These are phyloP conservation scores for Anastrepha obliqua DNA, from an alignment of 1,140 invertebrate genomes.

Conservation along the genomic window DNA sequence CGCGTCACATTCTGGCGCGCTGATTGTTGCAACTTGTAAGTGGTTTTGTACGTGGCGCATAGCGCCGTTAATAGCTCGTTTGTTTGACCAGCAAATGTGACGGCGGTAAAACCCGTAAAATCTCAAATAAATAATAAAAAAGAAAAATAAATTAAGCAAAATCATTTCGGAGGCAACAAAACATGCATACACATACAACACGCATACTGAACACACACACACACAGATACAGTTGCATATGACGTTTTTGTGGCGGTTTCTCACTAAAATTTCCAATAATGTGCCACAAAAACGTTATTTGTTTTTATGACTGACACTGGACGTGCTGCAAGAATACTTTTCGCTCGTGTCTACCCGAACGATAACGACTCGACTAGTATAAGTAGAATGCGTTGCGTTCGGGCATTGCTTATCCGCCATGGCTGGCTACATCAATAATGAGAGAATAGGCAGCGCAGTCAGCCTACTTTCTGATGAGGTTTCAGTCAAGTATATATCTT, in stretches of 20 bases:
- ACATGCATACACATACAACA: background rate
- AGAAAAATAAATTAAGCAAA: background rate
- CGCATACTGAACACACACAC: background rate
- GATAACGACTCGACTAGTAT: background rate
- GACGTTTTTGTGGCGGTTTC: background rate
- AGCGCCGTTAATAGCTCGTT: constrained; percentile 26
- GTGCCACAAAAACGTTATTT: constrained; percentile 14
- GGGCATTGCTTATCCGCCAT: background rate
- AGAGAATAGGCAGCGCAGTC: background rate
- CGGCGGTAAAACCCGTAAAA: background rate
- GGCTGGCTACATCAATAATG: background rate
- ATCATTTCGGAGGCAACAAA: background rate
- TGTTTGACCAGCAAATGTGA: constrained; percentile 19
- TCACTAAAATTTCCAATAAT: constrained; percentile 27
- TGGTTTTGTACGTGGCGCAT: background rate
- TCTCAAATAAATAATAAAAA: background rate
- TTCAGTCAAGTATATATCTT: background rate
- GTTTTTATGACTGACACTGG: constrained; percentile 40
- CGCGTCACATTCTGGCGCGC: background rate
- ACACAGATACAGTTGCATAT: background rate
- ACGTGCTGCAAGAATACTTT: constrained; percentile 9
- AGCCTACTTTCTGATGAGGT: background rate
- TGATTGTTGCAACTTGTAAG: background rate
- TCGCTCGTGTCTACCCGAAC: background rate
- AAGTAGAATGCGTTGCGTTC: background rate